Base-by-base conservation (phyloP, 2,888 invertebrate species). In the Hirtodrosophila duncani region DNA sequence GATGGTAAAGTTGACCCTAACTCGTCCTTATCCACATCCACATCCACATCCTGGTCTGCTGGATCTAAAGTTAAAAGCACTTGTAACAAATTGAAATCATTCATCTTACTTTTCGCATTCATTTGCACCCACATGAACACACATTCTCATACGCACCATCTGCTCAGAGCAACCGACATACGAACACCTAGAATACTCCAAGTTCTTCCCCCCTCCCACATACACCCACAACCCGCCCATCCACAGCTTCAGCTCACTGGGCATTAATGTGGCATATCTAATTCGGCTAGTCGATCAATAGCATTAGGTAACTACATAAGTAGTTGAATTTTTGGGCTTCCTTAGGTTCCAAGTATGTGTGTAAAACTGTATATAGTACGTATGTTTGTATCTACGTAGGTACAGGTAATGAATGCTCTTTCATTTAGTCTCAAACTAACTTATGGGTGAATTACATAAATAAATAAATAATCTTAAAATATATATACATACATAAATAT, bases 71-170 rank as follows among this genome's bases (percentile, higher is more conserved):
- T 74, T 81, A 78, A 78, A 81, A 78, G 81, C 81, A 81, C 81
- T 78, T 68, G 79, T 74, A 81, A 81, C 75, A 78, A 81, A 78
- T 78, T 78, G 75, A 79, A 74, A 79, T 81, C 81, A 78, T 78
- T 78, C 79, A 80, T 78, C 81, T 81, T 74, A 68, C 75, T 79
- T 79, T 74, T 72, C 63, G 56, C 78, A 78, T 64, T 67, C 67
- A 74, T 72, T 77, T 67, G 62, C 78, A 67, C 67, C 62, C 55
- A 49, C 44, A 27, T 33, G 16, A 18, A 33, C 36, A 20, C 41
- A 9, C 37, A 33, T 52, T 42, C 39, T 27, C 29, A 44, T 52
- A 50, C 50, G 10, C 41, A 34, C 31, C 30, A 23, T 44, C 29
- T 10, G 14, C 3, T n/a, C n/a, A n/a, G n/a, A n/a, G n/a, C n/a